Evolutionary conservation across 1,140 invertebrate genomes (phyloP).

Genomic region (Sitophilus oryzae): DNA sequence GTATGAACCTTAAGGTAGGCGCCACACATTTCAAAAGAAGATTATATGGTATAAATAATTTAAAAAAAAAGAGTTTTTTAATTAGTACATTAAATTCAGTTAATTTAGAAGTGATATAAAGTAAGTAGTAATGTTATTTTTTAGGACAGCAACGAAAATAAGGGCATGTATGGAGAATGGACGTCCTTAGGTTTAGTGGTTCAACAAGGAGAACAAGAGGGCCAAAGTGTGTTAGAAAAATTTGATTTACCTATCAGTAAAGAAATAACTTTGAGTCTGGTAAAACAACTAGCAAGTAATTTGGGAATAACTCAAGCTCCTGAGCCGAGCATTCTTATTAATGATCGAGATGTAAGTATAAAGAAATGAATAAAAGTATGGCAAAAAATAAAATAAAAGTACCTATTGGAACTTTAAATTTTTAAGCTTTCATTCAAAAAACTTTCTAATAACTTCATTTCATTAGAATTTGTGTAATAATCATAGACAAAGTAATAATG

Average conservation of each 20-base stretch:
- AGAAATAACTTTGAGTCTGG: slow-evolving; percentile 78
- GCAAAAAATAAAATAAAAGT: no score
- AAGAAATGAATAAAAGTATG: neutral
- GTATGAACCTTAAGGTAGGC: slow-evolving; percentile 63
- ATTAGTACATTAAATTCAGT: no score
- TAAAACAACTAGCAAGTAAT: slow-evolving; percentile 71
- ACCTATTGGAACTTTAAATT: no score
- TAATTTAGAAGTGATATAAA: no score
- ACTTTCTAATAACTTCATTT: no score
- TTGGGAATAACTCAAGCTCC: slow-evolving; percentile 70
- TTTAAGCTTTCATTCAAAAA: no score
- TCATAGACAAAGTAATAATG: no score
- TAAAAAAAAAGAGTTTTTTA: no score
- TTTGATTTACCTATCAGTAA: slow-evolving; percentile 69
- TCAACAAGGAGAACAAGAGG: slow-evolving; percentile 58
- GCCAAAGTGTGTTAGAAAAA: slow-evolving; percentile 77
- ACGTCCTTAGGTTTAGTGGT: slow-evolving; percentile 67
- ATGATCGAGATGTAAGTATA: slow-evolving; percentile 64
- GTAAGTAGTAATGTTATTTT: no score
- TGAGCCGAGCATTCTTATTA: slow-evolving; percentile 66
- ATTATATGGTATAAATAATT: no score
- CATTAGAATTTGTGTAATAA: no score
- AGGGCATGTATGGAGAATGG: slow-evolving; percentile 83
- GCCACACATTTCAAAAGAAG: no score
- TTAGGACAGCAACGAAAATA: slow-evolving; percentile 48